Evolutionary conservation across 2,797 vertebrate species (phyloP), one percentile per base, ranked within the genome.

Genomic region (Poecilia picta): DNA sequence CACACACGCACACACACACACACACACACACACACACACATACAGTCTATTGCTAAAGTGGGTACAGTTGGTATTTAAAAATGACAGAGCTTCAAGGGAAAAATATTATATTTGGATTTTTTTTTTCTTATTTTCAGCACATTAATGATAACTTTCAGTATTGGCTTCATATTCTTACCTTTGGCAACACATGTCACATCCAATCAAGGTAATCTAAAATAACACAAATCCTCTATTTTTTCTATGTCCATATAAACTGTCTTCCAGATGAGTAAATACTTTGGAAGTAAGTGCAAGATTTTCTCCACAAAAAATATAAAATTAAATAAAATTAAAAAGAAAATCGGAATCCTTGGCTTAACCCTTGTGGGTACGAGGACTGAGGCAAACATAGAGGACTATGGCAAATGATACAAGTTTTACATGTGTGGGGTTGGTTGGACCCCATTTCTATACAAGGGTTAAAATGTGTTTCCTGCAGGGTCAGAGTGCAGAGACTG

Each of bases 401-500:
- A 36, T 36, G 33, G 33, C 33, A 36, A 36, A 36, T 36, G 33
- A 36, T 36, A 36, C 33, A 36, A 36, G 36, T 39, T 39, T 39
- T 39, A 39, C 36, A 4, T 39, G 36, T 39, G 36, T 39, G 36
- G 36, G 36, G 33, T 33, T 3, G 33, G 33, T 33, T 33, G 33
- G 33, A 33, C 33, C 33, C 33, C 33, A 33, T 33, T 33, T 3
- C 33, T 33, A 33, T 33, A 3, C 33, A 33, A 33, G 33, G 33
- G 33, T 33, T 33, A 49, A n/a, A 23, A 36, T 59, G 36, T 3
- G 75, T 23, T 47, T 66, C 45, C 59, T 51, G 45, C 45, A 12
- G 45, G 59, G 43, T 76, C 74, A 76, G 31, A 64, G 43, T 46
- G 59, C 15, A 45, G 4, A 76, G 46, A 39, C 75, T 49, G 59